Base-by-base conservation (phyloP, 2,888 invertebrate genomes). In the Zeuzera pyrina region DNA sequence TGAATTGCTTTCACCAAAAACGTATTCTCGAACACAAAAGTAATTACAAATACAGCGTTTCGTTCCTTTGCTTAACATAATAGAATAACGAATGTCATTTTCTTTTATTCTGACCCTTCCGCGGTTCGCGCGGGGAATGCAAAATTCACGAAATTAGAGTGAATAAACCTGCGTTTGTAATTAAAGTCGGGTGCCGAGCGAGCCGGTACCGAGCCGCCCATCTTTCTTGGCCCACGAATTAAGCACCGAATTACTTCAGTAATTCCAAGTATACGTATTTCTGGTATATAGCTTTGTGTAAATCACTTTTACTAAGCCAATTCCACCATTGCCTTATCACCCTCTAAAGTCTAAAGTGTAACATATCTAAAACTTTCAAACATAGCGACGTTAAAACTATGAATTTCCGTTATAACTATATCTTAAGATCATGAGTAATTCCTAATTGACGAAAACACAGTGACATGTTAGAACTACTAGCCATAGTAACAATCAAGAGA, bases 81-180 rank as follows among this genome's bases (percentile, higher is more conserved):
- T 78, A 78, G 73, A 81, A 81, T 83, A 81, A 81, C 72, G 70
- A 77, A 81, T 83, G 79, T 78, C 81, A 78, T 81, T 83, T 81
- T 81, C 81, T 81, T 79, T 78, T 62, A 51, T 58, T 60, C 69
- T 73, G 79, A 81, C 79, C 83, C 81, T 81, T 77, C 69, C 76
- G 79, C 63, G 78, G 78, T 77, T 76, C 78, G 70, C 78, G 77
- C 64, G 57, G 62, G 63, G 81, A 79, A 81, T 83, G 77, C 74
- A 68, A 81, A 83, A 77, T 74, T 79, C 64, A 64, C 69, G 59
- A 79, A 81, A 81, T 83, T 79, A 79, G 78, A 77, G 68, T 67
- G 76, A 76, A 77, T 77, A 76, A 79, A 81, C 78, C 79, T 73
- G 68, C 65, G 68, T 69, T n/a, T 72, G 76, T 81, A 81, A 83